Percentiles rank a stretch among this genome's conserved stretches.
Evolutionary conservation across 2,888 invertebrate genomes (phyloP).

Genomic region (Zygogramma bicolorata): DNA sequence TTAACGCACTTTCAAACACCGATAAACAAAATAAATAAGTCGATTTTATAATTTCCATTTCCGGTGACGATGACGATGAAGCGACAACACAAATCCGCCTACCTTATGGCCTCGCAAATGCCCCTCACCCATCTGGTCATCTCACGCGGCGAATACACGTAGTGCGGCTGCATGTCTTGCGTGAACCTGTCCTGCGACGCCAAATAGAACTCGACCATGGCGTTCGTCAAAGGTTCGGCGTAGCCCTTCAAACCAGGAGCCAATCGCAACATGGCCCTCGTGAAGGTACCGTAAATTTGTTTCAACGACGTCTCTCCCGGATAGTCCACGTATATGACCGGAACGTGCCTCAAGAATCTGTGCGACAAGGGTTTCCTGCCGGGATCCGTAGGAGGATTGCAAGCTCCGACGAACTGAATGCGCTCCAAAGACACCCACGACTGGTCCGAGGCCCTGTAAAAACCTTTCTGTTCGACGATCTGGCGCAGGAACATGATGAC

Average conservation of each 20-base stretch:
- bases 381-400: constrained; percentile 99
- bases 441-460: constrained; percentile 92
- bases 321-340: constrained; percentile 99
- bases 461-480: constrained; percentile 95
- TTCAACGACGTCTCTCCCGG: constrained; percentile 98
- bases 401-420: constrained; percentile 99
- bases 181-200: constrained; percentile 98
- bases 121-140: constrained; percentile 99
- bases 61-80: too few relatives aligned
- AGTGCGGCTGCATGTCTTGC: constrained; percentile 99
- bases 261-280: constrained; percentile 96
- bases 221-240: constrained; percentile 96
- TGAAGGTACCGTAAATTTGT: constrained; percentile 99
- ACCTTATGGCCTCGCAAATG: constrained; percentile 93
- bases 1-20: neutral
- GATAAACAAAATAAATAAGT: neutral
- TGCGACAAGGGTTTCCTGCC: constrained; percentile 94
- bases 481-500: constrained; percentile 99
- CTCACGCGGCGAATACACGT: constrained; percentile 98
- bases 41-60: too few relatives aligned
- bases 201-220: constrained; percentile 99
- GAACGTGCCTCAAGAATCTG: constrained; percentile 91
- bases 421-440: constrained; percentile 97
- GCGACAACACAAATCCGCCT: too few relatives aligned
- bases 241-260: constrained; percentile 92